phyloP scores from a whole-genome alignment of 2,113 vertebrate genomes.

The Gymnorhina tibicen region DNA sequence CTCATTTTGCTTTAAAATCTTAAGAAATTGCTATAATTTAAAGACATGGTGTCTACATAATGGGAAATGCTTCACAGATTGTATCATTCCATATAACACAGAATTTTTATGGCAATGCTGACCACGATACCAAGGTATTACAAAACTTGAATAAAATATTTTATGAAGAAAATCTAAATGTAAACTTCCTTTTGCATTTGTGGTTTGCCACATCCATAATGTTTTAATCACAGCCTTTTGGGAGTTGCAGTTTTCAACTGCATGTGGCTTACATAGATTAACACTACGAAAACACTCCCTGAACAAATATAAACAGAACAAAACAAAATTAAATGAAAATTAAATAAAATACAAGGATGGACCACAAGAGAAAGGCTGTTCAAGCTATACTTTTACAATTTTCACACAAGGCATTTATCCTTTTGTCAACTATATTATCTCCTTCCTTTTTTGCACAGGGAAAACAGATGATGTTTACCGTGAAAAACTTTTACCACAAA shows the following conservation, averaged over 20 bases:
- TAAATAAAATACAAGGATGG: conserved; percentile 21
- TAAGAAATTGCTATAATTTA: conserved; percentile 84
- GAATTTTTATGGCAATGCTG: conserved; percentile 71
- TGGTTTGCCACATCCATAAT: conserved; percentile 70
- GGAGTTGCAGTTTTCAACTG: conserved; percentile 76
- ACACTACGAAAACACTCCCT: conserved; percentile 59
- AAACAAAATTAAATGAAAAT: conserved; percentile 49
- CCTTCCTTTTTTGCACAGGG: not conserved
- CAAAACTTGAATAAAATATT: conserved; percentile 60
- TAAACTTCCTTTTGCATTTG: conserved; percentile 73
- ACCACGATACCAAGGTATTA: conserved; percentile 66
- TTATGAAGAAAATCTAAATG: conserved; percentile 55
- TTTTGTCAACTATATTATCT: not conserved
- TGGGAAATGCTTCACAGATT: conserved; percentile 79
- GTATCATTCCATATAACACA: conserved; percentile 73
- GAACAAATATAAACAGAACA: conserved; percentile 55
- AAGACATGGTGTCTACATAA: conserved; percentile 79
- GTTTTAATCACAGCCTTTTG: conserved; percentile 77
- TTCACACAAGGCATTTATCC: not conserved
- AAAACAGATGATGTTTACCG: conserved; percentile 29
- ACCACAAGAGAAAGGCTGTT: not conserved
- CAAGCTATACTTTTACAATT: conserved; percentile 6
- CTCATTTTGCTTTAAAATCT: conserved; percentile 84
- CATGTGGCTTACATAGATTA: conserved; percentile 76
- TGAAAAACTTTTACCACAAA: conserved; percentile 33